Evolutionary conservation across 2,888 invertebrate species (phyloP), one percentile per base, ranked within the genome.

Genomic region (Argyresthia albistria): DNA sequence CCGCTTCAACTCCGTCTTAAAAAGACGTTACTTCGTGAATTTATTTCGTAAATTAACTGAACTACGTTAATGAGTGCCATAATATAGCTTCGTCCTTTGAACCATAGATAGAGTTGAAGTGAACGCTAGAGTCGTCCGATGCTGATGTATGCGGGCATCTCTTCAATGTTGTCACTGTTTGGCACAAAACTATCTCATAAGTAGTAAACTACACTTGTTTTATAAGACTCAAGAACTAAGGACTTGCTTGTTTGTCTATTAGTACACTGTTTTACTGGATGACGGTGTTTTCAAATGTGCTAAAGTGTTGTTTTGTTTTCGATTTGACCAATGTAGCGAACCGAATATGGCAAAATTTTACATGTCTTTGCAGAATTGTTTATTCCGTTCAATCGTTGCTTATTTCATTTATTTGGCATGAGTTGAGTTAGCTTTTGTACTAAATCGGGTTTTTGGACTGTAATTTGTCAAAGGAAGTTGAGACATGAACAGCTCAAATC

Each of bases 161-260:
- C 25, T 14, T 82, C 66, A 70, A 62, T 83, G 83, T 84, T 80
- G 80, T 84, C 68, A 66, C 10, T 15, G 4, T 25, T 25, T 25
- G 25, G 25, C 25, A 25, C 25, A 25, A 25, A 25, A 25, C 6
- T 25, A 25, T 25, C 25, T 25, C 25, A n/a, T n/a, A n/a, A 4
- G 25, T 25, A 25, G 25, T 4, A 25, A 25, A 2, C 2, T 25
- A 25, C 25, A 25, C 25, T 25, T 6, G 25, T 25, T 25, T 25
- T 25, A 25, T 25, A 6, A 25, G 3, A 25, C 25, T 4, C 25
- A 6, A 25, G 25, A 48, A 14, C 15, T 6, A 14, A 37, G 37
- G 48, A 48, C 12, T 37, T 48, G 48, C 48, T 48, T 48, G 37
- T 37, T 37, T 48, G 15, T 48, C 25, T 4, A 14, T 47, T 48